Base-by-base conservation (phyloP, 2,888 invertebrate species). In the Cenopis cana region DNA sequence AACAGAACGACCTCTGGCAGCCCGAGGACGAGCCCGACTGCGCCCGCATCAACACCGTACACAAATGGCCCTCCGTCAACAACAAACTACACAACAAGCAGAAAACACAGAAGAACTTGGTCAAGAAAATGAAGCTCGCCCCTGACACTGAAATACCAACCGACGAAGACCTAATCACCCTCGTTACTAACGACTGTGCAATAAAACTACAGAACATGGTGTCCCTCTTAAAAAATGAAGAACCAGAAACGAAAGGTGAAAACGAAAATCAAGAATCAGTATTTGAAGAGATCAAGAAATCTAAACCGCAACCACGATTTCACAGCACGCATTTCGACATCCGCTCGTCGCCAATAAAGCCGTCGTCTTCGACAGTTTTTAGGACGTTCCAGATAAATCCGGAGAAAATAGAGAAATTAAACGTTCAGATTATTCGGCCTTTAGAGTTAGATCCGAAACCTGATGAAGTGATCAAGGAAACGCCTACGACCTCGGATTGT, bases 251-350 rank as follows among this genome's bases (percentile, higher is more conserved):
- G 29, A 73, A 73, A 33, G 50, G 72, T 41, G 70, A 73, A 55
- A 73, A 76, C 11, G 77, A 80, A 56, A 5, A 17, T 14, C 50
- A 41, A 46, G 60, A 41, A 4, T 29, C 50, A 3, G 41, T 59
- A 4, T 57, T 52, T 1, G 56, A 67, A 18, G 73, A 75, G 52
- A 78, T 64, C 8, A 78, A 80, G 33, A 83, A 81, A 74, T 75
- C 83, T 8, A 82, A 85, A 69, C 46, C 75, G 8, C 83, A 88
- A 70, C 78, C 85, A 64, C 85, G 89, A 77, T 93, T 93, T 70
- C 89, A 90, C 73, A 92, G 93, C 73, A 79, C 93, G 54, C 92
- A 93, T 79, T 93, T 93, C 64, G 92, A 93, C 75, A 91, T 93
- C 59, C 77, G 92, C 70, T 93, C 93, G 1, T 93, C 93, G 2